Percentiles rank a stretch among this genome's conserved stretches.
These are phyloP conservation scores for Chiloscyllium punctatum DNA, from an alignment of 2,797 vertebrate species.

Conservation along the genomic window DNA sequence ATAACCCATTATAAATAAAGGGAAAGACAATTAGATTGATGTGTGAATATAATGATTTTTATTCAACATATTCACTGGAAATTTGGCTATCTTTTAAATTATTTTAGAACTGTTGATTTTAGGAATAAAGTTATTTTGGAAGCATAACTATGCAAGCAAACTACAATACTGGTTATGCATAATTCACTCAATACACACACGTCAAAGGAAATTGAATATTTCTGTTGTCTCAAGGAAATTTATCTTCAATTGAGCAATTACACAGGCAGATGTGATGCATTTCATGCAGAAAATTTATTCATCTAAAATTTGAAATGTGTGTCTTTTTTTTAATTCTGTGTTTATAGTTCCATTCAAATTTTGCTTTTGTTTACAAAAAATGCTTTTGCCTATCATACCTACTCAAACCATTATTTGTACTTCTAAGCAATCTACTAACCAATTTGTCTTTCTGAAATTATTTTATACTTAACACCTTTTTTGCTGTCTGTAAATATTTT, in stretches of 20 bases:
- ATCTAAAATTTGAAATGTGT: not conserved
- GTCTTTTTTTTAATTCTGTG: not conserved
- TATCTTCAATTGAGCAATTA: not conserved
- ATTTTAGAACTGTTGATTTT: not conserved
- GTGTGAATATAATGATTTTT: not conserved
- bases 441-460: too few species aligned
- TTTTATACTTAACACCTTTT: too few species aligned
- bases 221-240: not conserved
- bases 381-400: not conserved
- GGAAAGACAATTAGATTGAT: not conserved
- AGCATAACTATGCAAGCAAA: not conserved
- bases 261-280: not conserved
- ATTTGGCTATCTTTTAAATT: not conserved
- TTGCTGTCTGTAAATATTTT: too few species aligned
- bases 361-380: not conserved
- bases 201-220: not conserved
- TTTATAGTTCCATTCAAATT: not conserved
- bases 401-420: not conserved
- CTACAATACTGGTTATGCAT: not conserved
- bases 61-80: not conserved
- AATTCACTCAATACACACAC: not conserved
- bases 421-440: too few species aligned
- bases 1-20: not conserved
- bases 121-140: not conserved
- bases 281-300: not conserved